Conservation (phyloP, 2,113 vertebrate genomes). For the Butorides virescens region DNA sequence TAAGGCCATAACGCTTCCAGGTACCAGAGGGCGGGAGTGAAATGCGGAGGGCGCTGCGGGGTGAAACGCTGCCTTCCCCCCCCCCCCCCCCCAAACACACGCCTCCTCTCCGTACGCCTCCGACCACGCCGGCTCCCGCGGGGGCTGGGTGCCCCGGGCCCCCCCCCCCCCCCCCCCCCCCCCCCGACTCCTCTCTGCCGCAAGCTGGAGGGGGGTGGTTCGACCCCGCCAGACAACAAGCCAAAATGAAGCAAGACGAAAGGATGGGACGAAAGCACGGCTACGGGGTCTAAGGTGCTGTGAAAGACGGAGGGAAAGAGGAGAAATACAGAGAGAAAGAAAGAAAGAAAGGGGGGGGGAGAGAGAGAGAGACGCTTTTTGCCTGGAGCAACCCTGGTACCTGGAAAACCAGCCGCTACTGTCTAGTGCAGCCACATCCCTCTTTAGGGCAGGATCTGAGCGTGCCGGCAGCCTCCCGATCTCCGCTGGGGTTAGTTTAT, state of each 20-base stretch:
- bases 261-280: slow-evolving; percentile 65
- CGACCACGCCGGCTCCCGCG: neutral
- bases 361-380: slow-evolving; percentile 60
- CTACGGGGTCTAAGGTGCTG: slow-evolving; percentile 57
- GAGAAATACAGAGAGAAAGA: slow-evolving; percentile 14
- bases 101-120: neutral
- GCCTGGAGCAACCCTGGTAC: slow-evolving; percentile 77
- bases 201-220: neutral
- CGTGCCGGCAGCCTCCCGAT: slow-evolving; percentile 73
- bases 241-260: slow-evolving; percentile 70
- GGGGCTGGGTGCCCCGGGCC: neutral
- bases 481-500: slow-evolving; percentile 64
- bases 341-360: neutral
- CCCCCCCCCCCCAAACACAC: slow-evolving; percentile 44
- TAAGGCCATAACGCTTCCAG: slow-evolving; percentile 70
- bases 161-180: no score
- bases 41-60: slow-evolving; percentile 33
- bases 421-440: slow-evolving; percentile 68
- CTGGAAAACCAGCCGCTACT: slow-evolving; percentile 79
- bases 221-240: slow-evolving; percentile 26
- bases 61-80: slow-evolving; percentile 59
- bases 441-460: slow-evolving; percentile 69
- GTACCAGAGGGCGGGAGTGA: slow-evolving; percentile 63
- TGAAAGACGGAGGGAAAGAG: slow-evolving; percentile 17
- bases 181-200: neutral